Conservation (phyloP, 2,888 invertebrate species). For the Tipula confusa region DNA sequence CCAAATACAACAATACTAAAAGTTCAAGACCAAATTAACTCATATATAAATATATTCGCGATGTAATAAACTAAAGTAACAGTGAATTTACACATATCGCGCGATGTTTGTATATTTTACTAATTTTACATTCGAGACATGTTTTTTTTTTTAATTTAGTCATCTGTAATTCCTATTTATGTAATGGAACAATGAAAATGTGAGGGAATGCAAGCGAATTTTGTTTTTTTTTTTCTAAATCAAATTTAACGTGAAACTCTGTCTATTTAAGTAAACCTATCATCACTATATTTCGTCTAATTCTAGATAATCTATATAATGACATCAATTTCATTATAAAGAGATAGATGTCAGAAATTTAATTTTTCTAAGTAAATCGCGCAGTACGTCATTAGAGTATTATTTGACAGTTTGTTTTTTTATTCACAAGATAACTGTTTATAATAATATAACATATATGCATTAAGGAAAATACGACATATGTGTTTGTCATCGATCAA, state of each 20-base stretch:
- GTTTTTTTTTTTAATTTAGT: background rate
- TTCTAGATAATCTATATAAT: background rate
- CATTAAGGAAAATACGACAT: background rate
- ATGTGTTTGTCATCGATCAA: background rate
- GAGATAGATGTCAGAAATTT: background rate
- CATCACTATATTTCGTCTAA: too few species aligned
- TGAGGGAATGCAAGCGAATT: background rate
- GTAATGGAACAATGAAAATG: background rate
- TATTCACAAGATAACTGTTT: background rate
- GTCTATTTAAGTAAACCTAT: background rate
- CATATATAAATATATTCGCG: background rate
- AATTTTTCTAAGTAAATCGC: background rate
- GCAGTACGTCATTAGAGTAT: background rate
- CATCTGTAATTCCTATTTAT: background rate
- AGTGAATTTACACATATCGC: background rate
- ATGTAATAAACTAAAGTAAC: background rate
- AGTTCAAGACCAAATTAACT: background rate
- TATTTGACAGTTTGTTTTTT: background rate
- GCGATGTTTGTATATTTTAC: too few species aligned
- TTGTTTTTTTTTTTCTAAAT: too few species aligned
- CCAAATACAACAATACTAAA: background rate
- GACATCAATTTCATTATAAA: background rate
- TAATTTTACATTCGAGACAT: background rate
- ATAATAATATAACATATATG: too few species aligned
- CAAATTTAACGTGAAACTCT: background rate